Evolutionary conservation across 2,797 vertebrate genomes (phyloP).

Genomic region (Petrocephalus schoutedeni): DNA sequence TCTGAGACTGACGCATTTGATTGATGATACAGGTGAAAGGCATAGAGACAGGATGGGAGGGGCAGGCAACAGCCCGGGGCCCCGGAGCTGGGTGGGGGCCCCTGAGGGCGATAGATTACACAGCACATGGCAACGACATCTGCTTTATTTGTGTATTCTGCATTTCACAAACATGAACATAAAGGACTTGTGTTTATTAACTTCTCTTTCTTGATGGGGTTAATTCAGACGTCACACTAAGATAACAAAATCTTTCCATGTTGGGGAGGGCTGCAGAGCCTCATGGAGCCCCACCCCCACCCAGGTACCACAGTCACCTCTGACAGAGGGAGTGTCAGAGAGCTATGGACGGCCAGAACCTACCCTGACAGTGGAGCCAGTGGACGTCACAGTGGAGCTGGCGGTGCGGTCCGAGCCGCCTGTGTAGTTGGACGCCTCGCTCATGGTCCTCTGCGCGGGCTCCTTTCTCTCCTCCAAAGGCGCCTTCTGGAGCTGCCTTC

Average conservation of each 20-base stretch:
- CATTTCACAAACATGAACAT: neutral
- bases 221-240: neutral
- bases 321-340: no score
- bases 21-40: neutral
- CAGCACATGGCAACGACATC: neutral
- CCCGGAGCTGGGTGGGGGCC: no score
- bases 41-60: no score
- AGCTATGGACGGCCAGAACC: slow-evolving; percentile 40
- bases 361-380: slow-evolving; percentile 84
- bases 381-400: slow-evolving; percentile 57
- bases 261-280: neutral
- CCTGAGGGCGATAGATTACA: neutral
- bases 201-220: neutral
- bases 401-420: slow-evolving; percentile 66
- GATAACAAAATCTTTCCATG: neutral
- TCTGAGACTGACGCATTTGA: no score
- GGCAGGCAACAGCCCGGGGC: no score
- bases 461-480: slow-evolving; percentile 87
- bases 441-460: slow-evolving; percentile 76
- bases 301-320: no score
- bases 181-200: neutral
- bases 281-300: neutral
- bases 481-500: slow-evolving; percentile 75
- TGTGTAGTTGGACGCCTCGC: slow-evolving; percentile 82
- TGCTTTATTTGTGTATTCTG: neutral